These are phyloP conservation scores for Cyclargus thomasi DNA, from an alignment of 1,140 invertebrate genomes.

Conservation along the genomic window DNA sequence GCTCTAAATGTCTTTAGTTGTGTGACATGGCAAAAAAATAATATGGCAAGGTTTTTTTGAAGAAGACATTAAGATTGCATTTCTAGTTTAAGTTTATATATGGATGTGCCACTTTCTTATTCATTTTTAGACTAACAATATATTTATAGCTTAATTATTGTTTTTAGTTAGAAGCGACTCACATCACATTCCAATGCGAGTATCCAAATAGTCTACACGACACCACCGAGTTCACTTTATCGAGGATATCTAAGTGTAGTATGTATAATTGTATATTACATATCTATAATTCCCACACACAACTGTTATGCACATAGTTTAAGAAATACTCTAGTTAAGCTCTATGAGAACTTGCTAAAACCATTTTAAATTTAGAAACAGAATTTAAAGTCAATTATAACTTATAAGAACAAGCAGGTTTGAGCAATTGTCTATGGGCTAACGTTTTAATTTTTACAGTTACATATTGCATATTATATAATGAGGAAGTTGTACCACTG, in stretches of 20 bases:
- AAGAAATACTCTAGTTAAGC: not conserved
- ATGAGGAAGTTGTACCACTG: no score
- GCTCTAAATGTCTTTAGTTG: no score
- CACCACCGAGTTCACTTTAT: slow-evolving; percentile 11
- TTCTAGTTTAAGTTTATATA: not conserved
- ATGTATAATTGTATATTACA: slow-evolving; percentile 1
- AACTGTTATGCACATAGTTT: slow-evolving; percentile 15
- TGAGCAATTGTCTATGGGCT: no score
- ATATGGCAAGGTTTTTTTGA: not conserved
- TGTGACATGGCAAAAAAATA: no score
- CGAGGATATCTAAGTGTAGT: slow-evolving; percentile 14
- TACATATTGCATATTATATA: no score
- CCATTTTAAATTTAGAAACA: no score
- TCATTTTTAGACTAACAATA: not conserved
- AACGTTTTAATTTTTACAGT: no score
- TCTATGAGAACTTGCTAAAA: not conserved
- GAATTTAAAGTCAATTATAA: no score
- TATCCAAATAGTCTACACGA: slow-evolving; percentile 7
- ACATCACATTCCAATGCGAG: slow-evolving; percentile 15
- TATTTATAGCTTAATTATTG: slow-evolving; percentile 11
- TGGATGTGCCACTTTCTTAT: not conserved
- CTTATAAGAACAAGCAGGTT: no score
- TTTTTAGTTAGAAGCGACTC: slow-evolving; percentile 14
- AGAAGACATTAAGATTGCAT: not conserved
- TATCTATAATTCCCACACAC: not conserved